These are phyloP conservation scores for Pocota personata DNA, from an alignment of 2,888 invertebrate genomes.

Conservation along the genomic window DNA sequence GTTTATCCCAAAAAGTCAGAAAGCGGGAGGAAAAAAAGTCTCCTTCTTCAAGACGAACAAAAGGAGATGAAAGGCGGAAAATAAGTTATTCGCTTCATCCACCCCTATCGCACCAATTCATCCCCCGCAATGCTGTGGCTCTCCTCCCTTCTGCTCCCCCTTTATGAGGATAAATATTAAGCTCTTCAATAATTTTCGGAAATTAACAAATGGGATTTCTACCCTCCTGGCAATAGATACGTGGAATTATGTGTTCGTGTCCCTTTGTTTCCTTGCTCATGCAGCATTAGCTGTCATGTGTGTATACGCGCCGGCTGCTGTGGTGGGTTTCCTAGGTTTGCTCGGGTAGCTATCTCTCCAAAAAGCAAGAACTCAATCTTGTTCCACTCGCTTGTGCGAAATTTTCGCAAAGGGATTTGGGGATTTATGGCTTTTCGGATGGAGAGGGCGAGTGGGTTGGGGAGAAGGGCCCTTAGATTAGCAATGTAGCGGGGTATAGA, in stretches of 20 bases:
- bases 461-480: slow-evolving; percentile 22
- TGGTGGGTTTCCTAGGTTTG: slow-evolving; percentile 38
- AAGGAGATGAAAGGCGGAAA: slow-evolving; percentile 63
- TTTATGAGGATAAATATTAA: slow-evolving; percentile 66
- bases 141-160: not conserved
- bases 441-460: not conserved
- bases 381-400: slow-evolving; percentile 59
- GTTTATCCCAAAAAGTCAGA: slow-evolving; percentile 51
- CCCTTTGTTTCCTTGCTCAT: slow-evolving; percentile 38
- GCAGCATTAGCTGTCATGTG: slow-evolving; percentile 31
- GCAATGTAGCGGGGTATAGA: slow-evolving; percentile 35
- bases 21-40: slow-evolving; percentile 13
- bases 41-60: slow-evolving; percentile 41
- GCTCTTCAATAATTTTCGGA: slow-evolving; percentile 72
- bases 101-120: slow-evolving; percentile 16
- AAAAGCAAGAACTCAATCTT: slow-evolving; percentile 54
- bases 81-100: slow-evolving; percentile 48
- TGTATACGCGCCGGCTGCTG: slow-evolving; percentile 1
- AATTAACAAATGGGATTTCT: slow-evolving; percentile 72
- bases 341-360: slow-evolving; percentile 13
- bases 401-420: slow-evolving; percentile 72
- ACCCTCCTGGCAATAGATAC: slow-evolving; percentile 66
- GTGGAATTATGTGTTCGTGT: slow-evolving; percentile 65
- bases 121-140: not conserved
- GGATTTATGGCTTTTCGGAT: slow-evolving; percentile 63